Base-by-base conservation (phyloP, 2,888 invertebrate species). In the Chaitophorus viminalis region DNA sequence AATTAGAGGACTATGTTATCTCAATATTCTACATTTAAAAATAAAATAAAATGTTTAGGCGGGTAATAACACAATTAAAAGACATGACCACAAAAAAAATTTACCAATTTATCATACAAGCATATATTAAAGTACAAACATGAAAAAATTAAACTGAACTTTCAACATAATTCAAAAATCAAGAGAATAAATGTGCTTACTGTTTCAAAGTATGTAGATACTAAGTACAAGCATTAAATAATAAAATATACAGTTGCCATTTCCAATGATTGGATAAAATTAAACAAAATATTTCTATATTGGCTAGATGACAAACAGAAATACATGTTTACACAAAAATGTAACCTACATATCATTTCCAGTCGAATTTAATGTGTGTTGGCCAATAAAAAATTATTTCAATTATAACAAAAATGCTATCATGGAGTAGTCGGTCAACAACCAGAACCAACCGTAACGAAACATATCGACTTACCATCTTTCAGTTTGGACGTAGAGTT, bases 401-500 rank as follows among this genome's bases (percentile, higher is more conserved):
- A 29, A n/a, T 29, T n/a, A 1, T 65, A 21, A 65, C 25, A n/a
- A 25, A 65, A n/a, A 25, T n/a, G 70, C 25, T n/a, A 65, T 21
- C 5, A 29, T 21, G 29, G 25, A 6, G 60, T 9, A 0, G 21
- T 25, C 60, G 60, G 60, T 25, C 60, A 25, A 60, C 60, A 25
- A 60, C 21, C 18, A 25, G 54, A 46, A 31, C n/a, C 54, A 79
- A 46, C 8, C 2, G 46, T 46, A 74, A 60, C 21, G 11, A 74
- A 72, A 5, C 18, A 4, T 76, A 65, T 77, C n/a, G 3, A 90
- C 90, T 90, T 89, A 90, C 90, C 91, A 90, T 90, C 90, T 90
- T 90, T 91, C 81, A 90, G 89, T 90, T 91, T 90, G 86, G 90
- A 89, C 89, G 91, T 90, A 85, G 90, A 90, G 88, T 90, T 90